These are phyloP conservation scores for Stictonetta naevosa DNA, from an alignment of 2,113 vertebrate genomes.

Conservation along the genomic window DNA sequence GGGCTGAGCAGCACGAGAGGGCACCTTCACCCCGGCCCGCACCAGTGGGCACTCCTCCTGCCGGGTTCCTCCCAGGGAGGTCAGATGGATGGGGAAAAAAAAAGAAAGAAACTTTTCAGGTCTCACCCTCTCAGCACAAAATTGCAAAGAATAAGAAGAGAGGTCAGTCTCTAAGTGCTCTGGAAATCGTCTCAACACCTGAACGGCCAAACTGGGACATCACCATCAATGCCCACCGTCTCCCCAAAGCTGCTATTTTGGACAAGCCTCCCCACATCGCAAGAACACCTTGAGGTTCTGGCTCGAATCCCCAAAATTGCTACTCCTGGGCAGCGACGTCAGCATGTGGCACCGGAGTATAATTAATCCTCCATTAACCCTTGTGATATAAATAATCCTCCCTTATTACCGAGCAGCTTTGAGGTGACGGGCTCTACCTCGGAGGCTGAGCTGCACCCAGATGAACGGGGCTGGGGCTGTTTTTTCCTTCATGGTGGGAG, in stretches of 20 bases:
- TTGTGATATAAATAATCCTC: constrained; percentile 43
- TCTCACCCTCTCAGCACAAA: neutral
- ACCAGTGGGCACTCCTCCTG: neutral
- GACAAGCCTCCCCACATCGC: neutral
- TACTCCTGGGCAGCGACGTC: neutral
- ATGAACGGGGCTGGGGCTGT: neutral
- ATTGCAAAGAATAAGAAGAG: neutral
- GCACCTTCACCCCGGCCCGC: too few species aligned
- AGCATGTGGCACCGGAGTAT: constrained; percentile 9
- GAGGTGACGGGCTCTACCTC: neutral
- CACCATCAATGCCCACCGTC: neutral
- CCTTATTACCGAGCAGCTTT: neutral
- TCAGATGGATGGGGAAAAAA: neutral
- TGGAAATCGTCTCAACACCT: neutral
- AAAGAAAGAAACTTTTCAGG: neutral
- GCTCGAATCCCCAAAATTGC: neutral
- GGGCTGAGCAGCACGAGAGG: neutral
- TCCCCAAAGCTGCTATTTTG: constrained; percentile 37
- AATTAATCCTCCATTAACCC: constrained; percentile 47
- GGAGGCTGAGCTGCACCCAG: neutral
- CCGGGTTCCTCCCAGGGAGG: neutral
- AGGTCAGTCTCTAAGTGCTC: neutral
- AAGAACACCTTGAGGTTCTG: constrained; percentile 58
- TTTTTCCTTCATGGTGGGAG: neutral
- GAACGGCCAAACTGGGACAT: accelerated